phyloP scores from a whole-genome alignment of 2,113 vertebrate species.

The Falco punctatus region DNA sequence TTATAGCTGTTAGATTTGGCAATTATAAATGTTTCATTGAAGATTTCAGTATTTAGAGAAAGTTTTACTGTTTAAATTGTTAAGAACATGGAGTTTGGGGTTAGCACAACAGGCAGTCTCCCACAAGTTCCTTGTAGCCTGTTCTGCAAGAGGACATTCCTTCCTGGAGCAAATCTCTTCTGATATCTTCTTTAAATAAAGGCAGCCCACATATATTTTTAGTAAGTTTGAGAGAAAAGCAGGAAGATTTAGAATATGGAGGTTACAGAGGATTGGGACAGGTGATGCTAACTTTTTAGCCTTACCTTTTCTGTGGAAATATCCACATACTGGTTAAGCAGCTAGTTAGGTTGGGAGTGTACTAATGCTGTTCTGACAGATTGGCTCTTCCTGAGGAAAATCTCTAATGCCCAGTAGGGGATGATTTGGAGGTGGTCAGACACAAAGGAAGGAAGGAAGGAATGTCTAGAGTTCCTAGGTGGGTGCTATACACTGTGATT shows the following conservation, averaged over 20 bases:
- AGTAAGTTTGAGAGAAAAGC: constrained; percentile 45
- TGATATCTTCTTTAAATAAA: constrained; percentile 60
- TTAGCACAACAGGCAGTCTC: constrained; percentile 66
- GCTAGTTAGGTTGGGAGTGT: not conserved
- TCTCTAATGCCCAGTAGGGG: not conserved
- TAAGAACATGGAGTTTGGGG: constrained; percentile 61
- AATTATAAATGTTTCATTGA: constrained; percentile 71
- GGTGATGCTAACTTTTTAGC: not conserved
- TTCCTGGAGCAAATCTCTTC: constrained; percentile 61
- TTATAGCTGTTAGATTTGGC: constrained; percentile 70
- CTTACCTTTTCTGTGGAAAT: not conserved
- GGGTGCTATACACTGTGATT: not conserved
- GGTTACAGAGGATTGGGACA: not conserved
- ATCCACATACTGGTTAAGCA: not conserved
- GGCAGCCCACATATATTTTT: constrained; percentile 42
- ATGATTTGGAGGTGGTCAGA: not conserved
- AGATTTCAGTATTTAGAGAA: constrained; percentile 69
- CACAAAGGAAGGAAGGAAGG: not conserved
- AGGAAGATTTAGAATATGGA: constrained; percentile 6
- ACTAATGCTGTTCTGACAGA: not conserved
- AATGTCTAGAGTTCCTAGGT: not conserved
- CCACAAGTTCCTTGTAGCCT: constrained; percentile 56
- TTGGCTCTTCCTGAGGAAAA: not conserved
- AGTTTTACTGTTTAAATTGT: constrained; percentile 69
- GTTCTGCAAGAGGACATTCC: constrained; percentile 52